Evolutionary conservation across 2,797 vertebrate genomes (phyloP).

Genomic region (Darevskia mixta): DNA sequence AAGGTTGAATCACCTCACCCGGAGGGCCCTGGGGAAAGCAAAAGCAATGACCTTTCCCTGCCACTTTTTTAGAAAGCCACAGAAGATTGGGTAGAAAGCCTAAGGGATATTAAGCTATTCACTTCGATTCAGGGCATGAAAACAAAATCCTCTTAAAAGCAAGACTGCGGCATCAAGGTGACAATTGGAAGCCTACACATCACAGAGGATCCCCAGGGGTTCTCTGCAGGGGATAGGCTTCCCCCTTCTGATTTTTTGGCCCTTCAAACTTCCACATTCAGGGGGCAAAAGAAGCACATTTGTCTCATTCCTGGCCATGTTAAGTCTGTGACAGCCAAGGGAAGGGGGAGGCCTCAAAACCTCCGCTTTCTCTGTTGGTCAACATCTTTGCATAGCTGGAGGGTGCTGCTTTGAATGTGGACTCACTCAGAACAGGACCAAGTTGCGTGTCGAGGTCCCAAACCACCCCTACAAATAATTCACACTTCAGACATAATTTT

Average conservation of each 20-base stretch:
- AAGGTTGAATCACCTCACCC: slow-evolving; percentile 94
- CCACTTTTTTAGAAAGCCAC: slow-evolving; percentile 4
- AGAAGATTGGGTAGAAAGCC: neutral
- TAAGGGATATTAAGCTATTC: neutral
- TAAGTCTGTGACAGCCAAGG: neutral
- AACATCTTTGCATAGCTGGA: too few species aligned
- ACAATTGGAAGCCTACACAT: neutral
- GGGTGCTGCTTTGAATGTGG: neutral
- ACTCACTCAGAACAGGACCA: neutral
- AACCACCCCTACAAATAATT: too few species aligned
- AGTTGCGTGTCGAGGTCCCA: too few species aligned
- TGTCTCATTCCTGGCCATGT: neutral
- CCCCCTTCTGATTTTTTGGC: neutral
- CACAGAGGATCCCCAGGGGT: neutral
- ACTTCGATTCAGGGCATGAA: neutral
- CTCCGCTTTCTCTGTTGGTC: neutral
- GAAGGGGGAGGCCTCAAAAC: neutral
- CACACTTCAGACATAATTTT: too few species aligned
- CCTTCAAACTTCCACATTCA: neutral
- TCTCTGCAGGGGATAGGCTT: neutral
- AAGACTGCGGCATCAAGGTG: neutral
- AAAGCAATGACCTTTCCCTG: neutral
- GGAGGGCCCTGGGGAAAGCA: slow-evolving; percentile 88
- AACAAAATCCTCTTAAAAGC: neutral
- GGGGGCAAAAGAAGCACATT: neutral